These are phyloP conservation scores for Terrapene triunguis DNA, from an alignment of 2,113 vertebrate species.

Conservation along the genomic window DNA sequence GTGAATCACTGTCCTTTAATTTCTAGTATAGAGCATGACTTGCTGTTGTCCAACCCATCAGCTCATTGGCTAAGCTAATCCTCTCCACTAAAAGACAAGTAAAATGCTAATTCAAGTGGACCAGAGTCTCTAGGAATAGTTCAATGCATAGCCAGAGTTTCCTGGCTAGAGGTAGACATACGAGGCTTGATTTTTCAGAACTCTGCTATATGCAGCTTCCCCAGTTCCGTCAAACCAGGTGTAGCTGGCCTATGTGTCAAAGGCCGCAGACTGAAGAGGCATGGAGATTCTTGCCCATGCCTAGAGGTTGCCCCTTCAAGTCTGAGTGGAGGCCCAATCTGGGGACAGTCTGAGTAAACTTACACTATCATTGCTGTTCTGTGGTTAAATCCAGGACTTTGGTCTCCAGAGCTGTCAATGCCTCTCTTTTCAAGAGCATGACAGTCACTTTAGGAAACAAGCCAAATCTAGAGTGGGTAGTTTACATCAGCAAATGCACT, in stretches of 20 bases:
- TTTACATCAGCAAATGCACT: not conserved
- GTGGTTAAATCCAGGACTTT: not conserved
- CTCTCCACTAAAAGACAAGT: not conserved
- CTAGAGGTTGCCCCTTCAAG: not conserved
- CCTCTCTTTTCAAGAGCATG: not conserved
- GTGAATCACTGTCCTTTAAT: not conserved
- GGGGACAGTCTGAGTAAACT: not conserved
- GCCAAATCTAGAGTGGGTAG: not conserved
- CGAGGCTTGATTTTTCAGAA: not conserved
- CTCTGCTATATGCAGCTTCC: not conserved
- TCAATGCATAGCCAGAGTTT: not conserved
- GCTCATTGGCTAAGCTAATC: not conserved
- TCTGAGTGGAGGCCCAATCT: not conserved
- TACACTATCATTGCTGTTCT: not conserved
- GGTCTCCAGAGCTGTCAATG: not conserved
- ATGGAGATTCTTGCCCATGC: not conserved
- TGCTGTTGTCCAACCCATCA: not conserved
- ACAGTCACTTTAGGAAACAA: slow-evolving; percentile 20
- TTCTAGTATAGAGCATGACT: not conserved
- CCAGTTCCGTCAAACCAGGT: not conserved
- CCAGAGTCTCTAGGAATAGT: not conserved
- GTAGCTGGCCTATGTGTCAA: not conserved
- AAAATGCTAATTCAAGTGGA: too few relatives aligned
- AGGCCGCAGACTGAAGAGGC: not conserved
- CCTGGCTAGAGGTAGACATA: not conserved